Evolutionary conservation across 2,797 vertebrate genomes (phyloP), one percentile per base, ranked within the genome.

Genomic region (Clarias platycephalus): DNA sequence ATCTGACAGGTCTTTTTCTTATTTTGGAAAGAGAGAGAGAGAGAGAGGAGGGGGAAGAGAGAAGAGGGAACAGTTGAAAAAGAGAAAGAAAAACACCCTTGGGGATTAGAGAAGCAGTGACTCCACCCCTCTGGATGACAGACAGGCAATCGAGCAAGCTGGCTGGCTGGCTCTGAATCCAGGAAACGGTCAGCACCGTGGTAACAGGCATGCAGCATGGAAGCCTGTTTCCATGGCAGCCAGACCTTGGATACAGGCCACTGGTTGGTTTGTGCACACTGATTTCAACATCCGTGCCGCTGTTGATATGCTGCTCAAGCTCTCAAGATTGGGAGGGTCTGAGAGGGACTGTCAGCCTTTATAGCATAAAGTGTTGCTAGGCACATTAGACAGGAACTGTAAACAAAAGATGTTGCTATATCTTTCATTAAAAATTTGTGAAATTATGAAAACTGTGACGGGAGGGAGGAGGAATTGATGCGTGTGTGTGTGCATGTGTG

Each of bases 171-270:
- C 91, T 92, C 87, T 85, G 87, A 18, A 86, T 89, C 88, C 9
- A 90, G 88, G 90, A 92, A 89, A 90, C 71, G n/a, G 90, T 89
- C 92, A 93, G 94, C 91, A 90, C 91, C 91, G 92, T 94, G 93
- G 94, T 93, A 95, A 95, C 94, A 94, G 92, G 87, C 88, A 91
- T 87, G 71, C 92, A 93, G 92, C 94, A 90, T 93, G 91, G 93
- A 91, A 92, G 91, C 76, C 89, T 92, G 94, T 95, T 95, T 93
- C 94, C 93, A 93, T 94, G 89, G 93, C 92, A 94, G 94, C 94
- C 92, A 89, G 89, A 84, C 94, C 94, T 92, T 93, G 91, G 95
- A 95, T 95, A 95, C 95, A 94, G 94, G 91, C 66, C 91, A 91
- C 93, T 95, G 95, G 94, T 96, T 96, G 95, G 95, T 92, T 92